phyloP scores from a whole-genome alignment of 2,888 invertebrate genomes.

The Tipula lateralis region DNA sequence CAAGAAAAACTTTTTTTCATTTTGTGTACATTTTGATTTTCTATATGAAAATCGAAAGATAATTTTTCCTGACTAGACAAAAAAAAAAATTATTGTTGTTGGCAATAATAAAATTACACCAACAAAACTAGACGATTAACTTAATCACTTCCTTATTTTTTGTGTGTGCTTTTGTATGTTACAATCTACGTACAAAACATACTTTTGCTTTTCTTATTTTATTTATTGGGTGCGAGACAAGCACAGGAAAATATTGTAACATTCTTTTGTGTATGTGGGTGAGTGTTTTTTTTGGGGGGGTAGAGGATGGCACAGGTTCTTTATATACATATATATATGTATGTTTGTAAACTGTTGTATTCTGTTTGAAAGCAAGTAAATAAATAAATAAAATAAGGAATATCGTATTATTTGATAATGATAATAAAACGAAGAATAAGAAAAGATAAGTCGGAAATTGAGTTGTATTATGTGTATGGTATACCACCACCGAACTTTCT shows the following conservation, averaged over 20 bases:
- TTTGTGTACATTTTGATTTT: not conserved
- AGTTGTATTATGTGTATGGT: not conserved
- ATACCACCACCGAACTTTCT: not conserved
- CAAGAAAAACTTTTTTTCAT: not conserved
- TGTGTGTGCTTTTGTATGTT: not conserved
- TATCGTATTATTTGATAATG: not conserved
- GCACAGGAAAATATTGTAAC: not conserved
- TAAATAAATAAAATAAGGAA: not conserved
- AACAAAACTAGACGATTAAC: conserved; percentile 15
- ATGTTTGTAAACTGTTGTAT: too few species aligned
- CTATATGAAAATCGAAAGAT: conserved; percentile 1
- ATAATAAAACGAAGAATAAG: not conserved
- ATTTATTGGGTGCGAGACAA: not conserved
- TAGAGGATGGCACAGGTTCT: not conserved
- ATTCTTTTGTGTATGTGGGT: not conserved
- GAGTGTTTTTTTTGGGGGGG: not conserved
- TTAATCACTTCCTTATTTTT: conserved; percentile 19
- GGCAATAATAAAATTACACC: not conserved
- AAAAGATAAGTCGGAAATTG: not conserved
- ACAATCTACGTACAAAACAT: not conserved
- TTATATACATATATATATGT: not conserved
- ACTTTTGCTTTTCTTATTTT: not conserved
- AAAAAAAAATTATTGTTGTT: not conserved
- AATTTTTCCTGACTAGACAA: conserved; percentile 3
- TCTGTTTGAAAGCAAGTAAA: not conserved